Evolutionary conservation across 2,797 vertebrate genomes (phyloP).

Genomic region (Sternotherus odoratus): DNA sequence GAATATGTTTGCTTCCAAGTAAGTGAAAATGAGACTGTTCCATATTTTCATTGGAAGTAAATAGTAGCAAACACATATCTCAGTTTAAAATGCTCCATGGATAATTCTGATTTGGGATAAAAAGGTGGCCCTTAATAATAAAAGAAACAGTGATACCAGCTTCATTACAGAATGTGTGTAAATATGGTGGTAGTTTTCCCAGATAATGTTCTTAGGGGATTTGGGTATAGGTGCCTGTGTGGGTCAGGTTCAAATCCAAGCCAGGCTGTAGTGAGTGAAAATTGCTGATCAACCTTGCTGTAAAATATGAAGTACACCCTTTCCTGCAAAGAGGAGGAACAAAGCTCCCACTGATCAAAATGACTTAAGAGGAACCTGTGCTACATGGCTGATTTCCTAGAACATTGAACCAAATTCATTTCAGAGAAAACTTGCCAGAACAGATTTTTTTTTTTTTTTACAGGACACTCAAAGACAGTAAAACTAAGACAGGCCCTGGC

Average conservation of each 20-base stretch:
- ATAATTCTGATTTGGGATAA: neutral
- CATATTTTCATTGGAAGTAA: neutral
- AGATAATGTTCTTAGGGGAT: neutral
- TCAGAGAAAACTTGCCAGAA: neutral
- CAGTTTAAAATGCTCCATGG: neutral
- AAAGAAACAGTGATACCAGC: neutral
- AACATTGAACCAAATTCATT: neutral
- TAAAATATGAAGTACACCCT: neutral
- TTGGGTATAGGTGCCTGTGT: neutral
- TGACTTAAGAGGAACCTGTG: neutral
- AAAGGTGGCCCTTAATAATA: neutral
- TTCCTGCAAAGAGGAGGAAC: neutral
- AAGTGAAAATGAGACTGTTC: constrained; percentile 70
- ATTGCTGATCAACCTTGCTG: neutral
- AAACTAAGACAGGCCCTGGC: neutral
- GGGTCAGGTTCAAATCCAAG: neutral
- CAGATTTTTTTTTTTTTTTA: neutral
- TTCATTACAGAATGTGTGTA: neutral
- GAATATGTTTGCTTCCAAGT: constrained; percentile 99
- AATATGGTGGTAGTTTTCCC: neutral
- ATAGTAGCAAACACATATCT: neutral
- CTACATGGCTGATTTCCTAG: neutral
- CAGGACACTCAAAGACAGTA: neutral
- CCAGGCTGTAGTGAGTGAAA: neutral
- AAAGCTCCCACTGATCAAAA: neutral